Evolutionary conservation across 2,888 invertebrate species (phyloP).

Genomic region (Agrotis clavis): DNA sequence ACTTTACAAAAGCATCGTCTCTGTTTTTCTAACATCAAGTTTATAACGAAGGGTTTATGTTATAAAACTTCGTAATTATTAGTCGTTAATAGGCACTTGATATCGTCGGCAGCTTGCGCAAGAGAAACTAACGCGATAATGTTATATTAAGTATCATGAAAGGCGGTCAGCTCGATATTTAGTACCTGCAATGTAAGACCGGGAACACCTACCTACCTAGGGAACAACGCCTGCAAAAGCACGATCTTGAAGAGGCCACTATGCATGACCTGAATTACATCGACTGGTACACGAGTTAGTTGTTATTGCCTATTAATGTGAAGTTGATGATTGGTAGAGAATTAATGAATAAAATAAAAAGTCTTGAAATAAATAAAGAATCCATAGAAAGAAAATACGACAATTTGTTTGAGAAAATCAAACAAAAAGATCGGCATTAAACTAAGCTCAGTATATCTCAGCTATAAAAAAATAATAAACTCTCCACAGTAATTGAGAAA

Average conservation of each 20-base stretch:
- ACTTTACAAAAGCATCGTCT: conserved; percentile 3
- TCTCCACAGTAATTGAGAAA: conserved; percentile 10
- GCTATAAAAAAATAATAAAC: conserved; percentile 40
- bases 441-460: conserved; percentile 13
- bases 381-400: not conserved
- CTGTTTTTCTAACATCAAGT: conserved; percentile 23
- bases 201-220: not conserved
- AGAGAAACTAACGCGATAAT: conserved; percentile 26
- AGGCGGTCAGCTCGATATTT: conserved; percentile 17
- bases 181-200: conserved; percentile 9
- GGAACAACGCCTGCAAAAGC: not conserved
- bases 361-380: not conserved
- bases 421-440: not conserved
- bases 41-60: not conserved
- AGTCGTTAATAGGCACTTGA: conserved; percentile 15
- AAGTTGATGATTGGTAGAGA: not conserved
- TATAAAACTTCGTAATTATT: conserved; percentile 23
- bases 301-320: no score
- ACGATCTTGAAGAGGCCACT: conserved; percentile 1
- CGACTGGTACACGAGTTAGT: not conserved
- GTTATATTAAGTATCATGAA: conserved; percentile 31
- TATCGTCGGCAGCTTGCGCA: conserved; percentile 3
- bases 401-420: not conserved
- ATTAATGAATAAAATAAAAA: not conserved
- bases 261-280: not conserved